phyloP scores from a whole-genome alignment of 2,888 invertebrate genomes.

The Ophraella communa region DNA sequence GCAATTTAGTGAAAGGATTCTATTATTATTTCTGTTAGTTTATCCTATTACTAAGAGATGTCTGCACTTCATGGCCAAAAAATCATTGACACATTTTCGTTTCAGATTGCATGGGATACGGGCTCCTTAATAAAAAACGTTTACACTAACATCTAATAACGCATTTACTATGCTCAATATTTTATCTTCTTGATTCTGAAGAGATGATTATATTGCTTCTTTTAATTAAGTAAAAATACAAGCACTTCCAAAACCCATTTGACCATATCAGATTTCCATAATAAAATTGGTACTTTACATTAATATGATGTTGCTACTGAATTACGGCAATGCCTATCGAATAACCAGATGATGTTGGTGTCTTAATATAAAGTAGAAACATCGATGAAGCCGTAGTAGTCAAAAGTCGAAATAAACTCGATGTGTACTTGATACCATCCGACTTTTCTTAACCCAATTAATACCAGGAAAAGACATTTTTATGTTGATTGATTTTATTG shows the following conservation, averaged over 20 bases:
- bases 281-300: constrained; percentile 17
- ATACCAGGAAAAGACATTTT: not conserved
- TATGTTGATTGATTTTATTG: not conserved
- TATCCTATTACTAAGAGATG: too few species aligned
- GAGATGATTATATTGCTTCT: not conserved
- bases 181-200: not conserved
- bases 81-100: too few species aligned
- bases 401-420: constrained; percentile 10
- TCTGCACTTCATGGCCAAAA: too few species aligned
- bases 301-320: constrained; percentile 15
- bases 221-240: constrained; percentile 4
- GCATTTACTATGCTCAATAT: too few species aligned
- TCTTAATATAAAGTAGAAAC: constrained; percentile 18
- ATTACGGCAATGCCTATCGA: constrained; percentile 22
- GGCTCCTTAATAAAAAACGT: too few species aligned
- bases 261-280: constrained; percentile 14
- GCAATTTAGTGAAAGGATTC: too few species aligned
- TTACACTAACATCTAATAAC: too few species aligned
- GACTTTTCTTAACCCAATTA: constrained; percentile 1
- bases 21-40: too few species aligned
- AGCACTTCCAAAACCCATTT: not conserved
- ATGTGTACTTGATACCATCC: constrained; percentile 1
- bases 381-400: constrained; percentile 21
- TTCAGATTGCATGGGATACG: too few species aligned
- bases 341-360: constrained; percentile 17